Evolutionary conservation across 2,113 vertebrate species (phyloP).

Genomic region (Sylvilagus bachmani): DNA sequence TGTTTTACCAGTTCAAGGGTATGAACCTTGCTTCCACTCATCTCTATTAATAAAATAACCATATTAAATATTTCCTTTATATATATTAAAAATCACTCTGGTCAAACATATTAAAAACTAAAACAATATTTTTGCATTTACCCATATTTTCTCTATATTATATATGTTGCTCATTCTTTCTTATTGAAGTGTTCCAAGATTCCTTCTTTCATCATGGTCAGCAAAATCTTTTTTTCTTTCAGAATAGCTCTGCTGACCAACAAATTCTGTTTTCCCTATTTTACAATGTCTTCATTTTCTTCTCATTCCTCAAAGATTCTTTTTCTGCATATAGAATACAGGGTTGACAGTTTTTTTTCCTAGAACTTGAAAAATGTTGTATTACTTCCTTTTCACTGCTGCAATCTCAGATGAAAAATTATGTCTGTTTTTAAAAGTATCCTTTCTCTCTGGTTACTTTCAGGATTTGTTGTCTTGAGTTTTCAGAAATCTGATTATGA

Average conservation of each 20-base stretch:
- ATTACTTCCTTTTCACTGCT: not conserved
- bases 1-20: slow-evolving; percentile 23
- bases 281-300: not conserved
- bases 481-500: not conserved
- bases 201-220: not conserved
- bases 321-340: not conserved
- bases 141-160: not conserved
- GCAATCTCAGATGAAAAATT: not conserved
- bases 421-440: not conserved
- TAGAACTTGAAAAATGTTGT: not conserved
- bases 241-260: not conserved
- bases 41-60: slow-evolving; percentile 28
- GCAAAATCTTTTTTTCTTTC: slow-evolving; percentile 25
- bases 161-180: not conserved
- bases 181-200: not conserved
- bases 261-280: slow-evolving; percentile 23
- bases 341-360: not conserved
- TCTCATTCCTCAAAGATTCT: not conserved
- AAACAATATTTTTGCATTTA: not conserved
- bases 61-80: slow-evolving; percentile 1
- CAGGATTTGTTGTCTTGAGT: not conserved
- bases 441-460: not conserved
- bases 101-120: not conserved
- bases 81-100: not conserved
- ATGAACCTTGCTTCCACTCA: not conserved